phyloP scores from a whole-genome alignment of 2,113 vertebrate species.

The Callipepla squamata region DNA sequence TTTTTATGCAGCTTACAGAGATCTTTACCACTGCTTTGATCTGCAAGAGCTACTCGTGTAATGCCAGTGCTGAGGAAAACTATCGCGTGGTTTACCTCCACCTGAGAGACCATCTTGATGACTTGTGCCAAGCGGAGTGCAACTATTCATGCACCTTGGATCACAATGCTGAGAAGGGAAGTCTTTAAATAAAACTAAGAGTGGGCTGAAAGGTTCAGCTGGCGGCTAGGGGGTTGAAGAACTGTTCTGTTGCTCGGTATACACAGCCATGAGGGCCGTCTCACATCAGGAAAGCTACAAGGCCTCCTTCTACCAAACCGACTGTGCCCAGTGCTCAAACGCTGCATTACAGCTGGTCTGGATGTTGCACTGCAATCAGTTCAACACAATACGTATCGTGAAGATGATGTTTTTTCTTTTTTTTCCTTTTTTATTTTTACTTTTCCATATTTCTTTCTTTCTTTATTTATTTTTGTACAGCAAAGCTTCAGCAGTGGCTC shows the following conservation, averaged over 20 bases:
- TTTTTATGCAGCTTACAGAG: neutral
- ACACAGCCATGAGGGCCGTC: fast-evolving
- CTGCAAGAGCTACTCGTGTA: neutral
- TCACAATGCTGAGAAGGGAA: neutral
- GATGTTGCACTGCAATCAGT: neutral
- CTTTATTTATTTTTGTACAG: neutral
- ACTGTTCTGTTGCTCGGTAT: fast-evolving
- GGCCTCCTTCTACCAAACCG: neutral
- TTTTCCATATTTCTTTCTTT: no score
- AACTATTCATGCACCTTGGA: neutral
- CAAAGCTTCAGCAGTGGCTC: neutral
- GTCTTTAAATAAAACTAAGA: neutral
- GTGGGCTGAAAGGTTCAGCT: neutral
- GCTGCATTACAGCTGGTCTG: neutral
- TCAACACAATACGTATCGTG: neutral
- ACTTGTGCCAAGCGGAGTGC: fast-evolving
- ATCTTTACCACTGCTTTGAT: neutral
- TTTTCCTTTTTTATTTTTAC: neutral
- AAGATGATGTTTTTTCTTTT: neutral
- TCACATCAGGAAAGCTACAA: neutral
- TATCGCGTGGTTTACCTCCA: neutral
- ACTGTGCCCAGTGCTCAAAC: neutral
- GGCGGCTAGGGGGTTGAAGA: neutral
- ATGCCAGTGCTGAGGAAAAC: neutral
- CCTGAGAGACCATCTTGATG: neutral